Evolutionary conservation across 1,140 invertebrate species (phyloP).

Genomic region (Callitettix versicolor): DNA sequence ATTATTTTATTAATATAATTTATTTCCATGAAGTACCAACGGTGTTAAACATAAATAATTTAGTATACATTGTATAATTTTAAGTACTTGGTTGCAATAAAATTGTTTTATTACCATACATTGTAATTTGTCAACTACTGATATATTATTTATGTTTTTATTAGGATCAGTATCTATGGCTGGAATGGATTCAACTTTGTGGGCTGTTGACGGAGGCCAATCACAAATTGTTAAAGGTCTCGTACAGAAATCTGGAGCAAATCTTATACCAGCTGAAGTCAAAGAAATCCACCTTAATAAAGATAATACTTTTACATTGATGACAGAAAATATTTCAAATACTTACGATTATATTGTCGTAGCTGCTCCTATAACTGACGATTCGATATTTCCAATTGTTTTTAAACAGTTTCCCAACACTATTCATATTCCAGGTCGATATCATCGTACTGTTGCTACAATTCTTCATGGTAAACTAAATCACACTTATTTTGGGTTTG

Average conservation of each 20-base stretch:
- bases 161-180: slow-evolving; percentile 41
- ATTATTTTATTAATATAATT: too few relatives aligned
- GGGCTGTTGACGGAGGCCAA: slow-evolving; percentile 52
- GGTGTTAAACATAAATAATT: too few relatives aligned
- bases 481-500: slow-evolving; percentile 35
- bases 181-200: slow-evolving; percentile 40
- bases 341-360: slow-evolving; percentile 48
- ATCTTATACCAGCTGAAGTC: slow-evolving; percentile 29
- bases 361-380: slow-evolving; percentile 41
- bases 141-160: slow-evolving; percentile 10
- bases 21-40: too few relatives aligned
- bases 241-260: slow-evolving; percentile 33
- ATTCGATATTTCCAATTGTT: slow-evolving; percentile 29
- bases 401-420: slow-evolving; percentile 30
- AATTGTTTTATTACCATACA: too few relatives aligned
- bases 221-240: slow-evolving; percentile 38
- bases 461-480: slow-evolving; percentile 44
- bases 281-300: slow-evolving; percentile 16
- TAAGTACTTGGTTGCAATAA: too few relatives aligned
- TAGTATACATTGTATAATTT: too few relatives aligned
- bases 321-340: neutral
- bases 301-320: neutral
- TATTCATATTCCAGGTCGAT: slow-evolving; percentile 28
- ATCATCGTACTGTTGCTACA: slow-evolving; percentile 44
- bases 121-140: too few relatives aligned